These are phyloP conservation scores for Macrostomum cliftonense DNA, from an alignment of 2,888 invertebrate species.

Conservation along the genomic window DNA sequence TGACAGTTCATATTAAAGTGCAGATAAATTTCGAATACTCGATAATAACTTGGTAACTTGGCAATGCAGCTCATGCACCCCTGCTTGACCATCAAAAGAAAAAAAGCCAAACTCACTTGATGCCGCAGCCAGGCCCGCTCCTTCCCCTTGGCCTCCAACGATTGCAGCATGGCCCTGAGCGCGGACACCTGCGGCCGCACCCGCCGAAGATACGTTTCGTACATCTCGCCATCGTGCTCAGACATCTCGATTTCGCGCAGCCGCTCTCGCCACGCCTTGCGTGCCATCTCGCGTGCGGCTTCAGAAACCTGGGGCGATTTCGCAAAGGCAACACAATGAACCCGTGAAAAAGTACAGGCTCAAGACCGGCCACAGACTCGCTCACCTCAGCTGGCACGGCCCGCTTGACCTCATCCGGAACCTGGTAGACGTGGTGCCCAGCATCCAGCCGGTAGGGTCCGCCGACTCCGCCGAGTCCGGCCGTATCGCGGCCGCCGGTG, in stretches of 20 bases:
- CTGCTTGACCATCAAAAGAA: too few species aligned
- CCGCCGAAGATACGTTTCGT: constrained; percentile 58
- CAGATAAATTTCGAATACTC: too few species aligned
- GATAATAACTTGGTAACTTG: too few species aligned
- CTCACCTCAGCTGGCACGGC: constrained; percentile 55
- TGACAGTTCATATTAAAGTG: too few species aligned
- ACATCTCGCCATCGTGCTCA: constrained; percentile 69
- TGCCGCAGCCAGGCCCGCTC: constrained; percentile 81
- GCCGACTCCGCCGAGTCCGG: constrained; percentile 83
- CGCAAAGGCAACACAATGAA: too few species aligned
- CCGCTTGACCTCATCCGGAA: constrained; percentile 71
- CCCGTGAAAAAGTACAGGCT: too few species aligned
- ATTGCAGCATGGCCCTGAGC: constrained; percentile 58
- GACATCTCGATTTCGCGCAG: constrained; percentile 82
- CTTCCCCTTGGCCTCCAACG: constrained; percentile 57
- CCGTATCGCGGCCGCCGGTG: constrained; percentile 67
- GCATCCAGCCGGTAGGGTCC: constrained; percentile 82
- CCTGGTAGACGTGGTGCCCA: constrained; percentile 74
- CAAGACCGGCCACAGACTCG: not conserved
- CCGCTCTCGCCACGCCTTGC: constrained; percentile 61
- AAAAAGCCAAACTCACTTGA: too few species aligned
- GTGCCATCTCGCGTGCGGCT: constrained; percentile 79
- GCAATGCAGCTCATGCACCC: too few species aligned
- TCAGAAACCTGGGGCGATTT: constrained; percentile 48
- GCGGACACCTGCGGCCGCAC: constrained; percentile 57